Base-by-base conservation (phyloP, 2,797 vertebrate species). In the Tiaroga cobitis region DNA sequence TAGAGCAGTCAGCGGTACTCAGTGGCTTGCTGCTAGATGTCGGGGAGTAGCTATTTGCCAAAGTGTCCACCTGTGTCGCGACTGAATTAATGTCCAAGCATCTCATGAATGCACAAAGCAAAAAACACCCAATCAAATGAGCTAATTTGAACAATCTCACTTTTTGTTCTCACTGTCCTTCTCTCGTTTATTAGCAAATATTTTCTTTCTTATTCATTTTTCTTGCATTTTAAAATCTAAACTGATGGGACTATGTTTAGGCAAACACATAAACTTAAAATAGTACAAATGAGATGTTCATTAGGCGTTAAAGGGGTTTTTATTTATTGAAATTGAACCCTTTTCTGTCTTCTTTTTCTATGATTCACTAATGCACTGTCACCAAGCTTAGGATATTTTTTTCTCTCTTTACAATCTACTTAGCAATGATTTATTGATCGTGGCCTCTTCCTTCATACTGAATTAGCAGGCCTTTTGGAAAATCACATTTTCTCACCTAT, bases 351-450 rank as follows among this genome's bases (percentile, higher is more conserved):
- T 78, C 19, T 73, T 93, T 92, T 91, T 92, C 93, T 94, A 93
- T 92, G 95, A 94, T 96, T 96, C 95, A 83, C 95, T 97, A 98
- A 98, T 97, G 96, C 96, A 97, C 96, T 96, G 96, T 97, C 96
- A 97, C 95, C 91, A 94, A 96, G 82, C 85, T 78, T 94, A 95
- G 96, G 92, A 92, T 96, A 96, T 97, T 96, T 96, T 91, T 97
- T 96, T 97, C 5, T 95, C 95, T 95, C 96, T 97, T 97, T 97
- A 97, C 96, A 99, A 99, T 99, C 97, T 98, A 97, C 96, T 99
- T 99, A 99, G 97, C 96, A 99, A 97, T 97, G 98, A 99, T 99
- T 98, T 99, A 99, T 99, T 91, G 97, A 99, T 98, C 95, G 93
- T 91, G 82, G 91, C 92, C 96, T 96, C 94, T 96, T 96, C 96